Evolutionary conservation across 2,888 invertebrate species (phyloP).

Genomic region (Harpalus rubripes): DNA sequence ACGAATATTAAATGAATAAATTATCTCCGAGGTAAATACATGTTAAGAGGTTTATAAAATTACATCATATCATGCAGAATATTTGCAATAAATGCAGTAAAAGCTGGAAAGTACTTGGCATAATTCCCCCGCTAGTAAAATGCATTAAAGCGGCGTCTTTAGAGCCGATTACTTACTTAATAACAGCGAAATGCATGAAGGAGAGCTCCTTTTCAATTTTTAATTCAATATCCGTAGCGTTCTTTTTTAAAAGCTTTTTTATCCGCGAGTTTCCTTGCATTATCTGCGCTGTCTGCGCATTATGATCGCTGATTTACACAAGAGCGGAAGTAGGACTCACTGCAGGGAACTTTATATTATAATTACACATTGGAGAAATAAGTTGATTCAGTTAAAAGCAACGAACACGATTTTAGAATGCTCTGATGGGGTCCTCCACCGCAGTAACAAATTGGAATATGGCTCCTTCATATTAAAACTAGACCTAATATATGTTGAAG

Average conservation of each 20-base stretch:
- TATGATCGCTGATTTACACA: constrained; percentile 38
- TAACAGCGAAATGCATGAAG: constrained; percentile 49
- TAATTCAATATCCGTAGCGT: constrained; percentile 65
- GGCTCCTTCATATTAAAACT: no score
- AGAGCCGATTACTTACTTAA: constrained; percentile 62
- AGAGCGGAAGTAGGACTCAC: not conserved
- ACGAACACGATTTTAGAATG: no score
- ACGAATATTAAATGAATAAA: no score
- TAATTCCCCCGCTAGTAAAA: not conserved
- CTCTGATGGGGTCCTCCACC: no score
- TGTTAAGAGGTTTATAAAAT: not conserved
- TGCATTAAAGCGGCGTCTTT: constrained; percentile 22
- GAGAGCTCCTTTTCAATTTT: constrained; percentile 62
- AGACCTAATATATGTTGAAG: no score
- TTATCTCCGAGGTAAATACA: not conserved
- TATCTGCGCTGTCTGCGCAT: constrained; percentile 47
- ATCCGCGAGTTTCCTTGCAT: constrained; percentile 46
- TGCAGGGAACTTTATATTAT: not conserved
- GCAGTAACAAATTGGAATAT: no score
- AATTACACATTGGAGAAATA: not conserved
- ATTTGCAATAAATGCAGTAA: not conserved
- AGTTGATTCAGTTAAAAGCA: no score
- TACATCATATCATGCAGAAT: not conserved
- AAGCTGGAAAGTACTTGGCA: not conserved
- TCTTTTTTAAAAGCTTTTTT: constrained; percentile 62